Conservation (phyloP, 1,140 invertebrate species). For the Papilio machaon region DNA sequence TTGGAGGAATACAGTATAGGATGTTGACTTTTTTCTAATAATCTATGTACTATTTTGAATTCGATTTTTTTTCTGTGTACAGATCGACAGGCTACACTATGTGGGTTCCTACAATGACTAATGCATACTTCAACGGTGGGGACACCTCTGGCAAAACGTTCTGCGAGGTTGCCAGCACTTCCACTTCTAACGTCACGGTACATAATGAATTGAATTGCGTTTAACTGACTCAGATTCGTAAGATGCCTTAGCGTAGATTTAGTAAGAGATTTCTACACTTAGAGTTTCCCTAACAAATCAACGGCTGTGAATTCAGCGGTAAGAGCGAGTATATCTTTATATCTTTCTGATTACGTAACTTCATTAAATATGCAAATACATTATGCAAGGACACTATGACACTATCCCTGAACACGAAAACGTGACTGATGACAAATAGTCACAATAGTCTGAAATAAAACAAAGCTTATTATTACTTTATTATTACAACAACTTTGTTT, state of each 20-base stretch:
- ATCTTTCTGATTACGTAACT: background rate
- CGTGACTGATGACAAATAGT: background rate
- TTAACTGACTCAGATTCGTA: no score
- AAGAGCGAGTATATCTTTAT: background rate
- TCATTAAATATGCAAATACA: background rate
- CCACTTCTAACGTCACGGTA: slow-evolving; percentile 43
- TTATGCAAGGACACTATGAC: background rate
- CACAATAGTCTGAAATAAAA: slow-evolving; percentile 1
- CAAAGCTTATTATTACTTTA: background rate
- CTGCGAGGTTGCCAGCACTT: slow-evolving; percentile 62
- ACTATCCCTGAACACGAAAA: background rate
- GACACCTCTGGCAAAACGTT: slow-evolving; percentile 56
- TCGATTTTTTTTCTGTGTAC: slow-evolving; percentile 27
- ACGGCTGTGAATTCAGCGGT: background rate
- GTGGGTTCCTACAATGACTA: slow-evolving; percentile 70
- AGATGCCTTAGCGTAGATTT: background rate
- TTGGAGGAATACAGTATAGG: no score
- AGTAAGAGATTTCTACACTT: background rate
- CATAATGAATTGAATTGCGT: background rate
- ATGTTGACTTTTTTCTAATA: no score
- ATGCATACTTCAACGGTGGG: slow-evolving; percentile 61
- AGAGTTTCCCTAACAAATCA: background rate
- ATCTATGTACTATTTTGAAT: no score
- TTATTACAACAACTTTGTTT: background rate
- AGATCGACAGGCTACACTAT: slow-evolving; percentile 69